These are phyloP conservation scores for Leptopilina myrica DNA, from an alignment of 2,888 invertebrate species.

Conservation along the genomic window DNA sequence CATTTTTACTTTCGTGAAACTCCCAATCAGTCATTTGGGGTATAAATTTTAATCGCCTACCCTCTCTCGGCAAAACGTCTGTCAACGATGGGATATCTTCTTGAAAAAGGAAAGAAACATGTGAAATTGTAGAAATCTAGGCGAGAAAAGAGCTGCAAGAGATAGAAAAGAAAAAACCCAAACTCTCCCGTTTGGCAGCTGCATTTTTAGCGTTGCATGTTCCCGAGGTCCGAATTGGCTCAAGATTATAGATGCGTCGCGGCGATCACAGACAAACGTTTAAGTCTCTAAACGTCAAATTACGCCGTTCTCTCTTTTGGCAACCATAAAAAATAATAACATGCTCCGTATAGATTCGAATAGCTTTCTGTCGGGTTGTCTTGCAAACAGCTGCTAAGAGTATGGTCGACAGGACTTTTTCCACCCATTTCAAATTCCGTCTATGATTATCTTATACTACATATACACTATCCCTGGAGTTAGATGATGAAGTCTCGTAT, in stretches of 20 bases:
- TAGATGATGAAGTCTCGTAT: slow-evolving; percentile 31
- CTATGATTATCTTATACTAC: slow-evolving; percentile 20
- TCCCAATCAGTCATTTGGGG: slow-evolving; percentile 26
- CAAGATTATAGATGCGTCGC: slow-evolving; percentile 73
- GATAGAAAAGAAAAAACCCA: slow-evolving; percentile 37
- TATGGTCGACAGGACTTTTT: slow-evolving; percentile 42
- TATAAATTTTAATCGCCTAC: slow-evolving; percentile 29
- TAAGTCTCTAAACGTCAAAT: slow-evolving; percentile 75
- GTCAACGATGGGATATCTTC: slow-evolving; percentile 19
- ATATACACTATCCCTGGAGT: slow-evolving; percentile 2
- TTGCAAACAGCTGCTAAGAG: slow-evolving; percentile 50
- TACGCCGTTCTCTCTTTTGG: slow-evolving; percentile 60
- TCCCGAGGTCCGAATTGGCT: slow-evolving; percentile 58
- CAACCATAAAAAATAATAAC: slow-evolving; percentile 73
- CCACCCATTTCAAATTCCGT: slow-evolving; percentile 29
- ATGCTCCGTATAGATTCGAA: slow-evolving; percentile 64
- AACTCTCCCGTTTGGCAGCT: slow-evolving; percentile 64
- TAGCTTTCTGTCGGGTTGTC: slow-evolving; percentile 58
- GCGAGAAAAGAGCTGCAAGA: background rate
- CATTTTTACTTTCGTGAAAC: background rate
- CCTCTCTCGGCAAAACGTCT: slow-evolving; percentile 25
- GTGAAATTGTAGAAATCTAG: slow-evolving; percentile 14
- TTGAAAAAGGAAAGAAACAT: background rate
- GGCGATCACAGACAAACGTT: slow-evolving; percentile 75
- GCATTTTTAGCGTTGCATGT: slow-evolving; percentile 69